These are phyloP conservation scores for Sebastes variabilis DNA, from an alignment of 2,797 vertebrate genomes.

Conservation along the genomic window DNA sequence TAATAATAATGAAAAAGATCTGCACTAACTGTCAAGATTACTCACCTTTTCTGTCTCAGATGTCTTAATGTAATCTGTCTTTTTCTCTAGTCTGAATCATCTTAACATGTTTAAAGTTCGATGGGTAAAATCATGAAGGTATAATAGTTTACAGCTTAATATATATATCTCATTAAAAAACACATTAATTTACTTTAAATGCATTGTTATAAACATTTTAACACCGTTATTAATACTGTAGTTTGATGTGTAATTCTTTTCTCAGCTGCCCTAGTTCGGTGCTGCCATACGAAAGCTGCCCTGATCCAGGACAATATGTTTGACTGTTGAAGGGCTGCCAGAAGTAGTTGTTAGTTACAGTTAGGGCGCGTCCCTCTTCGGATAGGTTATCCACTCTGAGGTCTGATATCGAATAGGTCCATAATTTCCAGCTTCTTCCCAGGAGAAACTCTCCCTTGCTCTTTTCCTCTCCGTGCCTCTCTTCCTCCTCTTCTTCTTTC, in stretches of 20 bases:
- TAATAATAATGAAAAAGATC: neutral
- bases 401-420: constrained; percentile 70
- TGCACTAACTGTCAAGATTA: neutral
- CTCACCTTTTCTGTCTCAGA: neutral
- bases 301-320: constrained; percentile 63
- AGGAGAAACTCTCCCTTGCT: constrained; percentile 58
- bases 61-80: neutral
- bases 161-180: neutral
- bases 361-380: constrained; percentile 72
- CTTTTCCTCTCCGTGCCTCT: constrained; percentile 38
- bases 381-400: constrained; percentile 67
- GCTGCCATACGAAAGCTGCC: constrained; percentile 43
- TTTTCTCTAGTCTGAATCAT: neutral
- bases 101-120: neutral
- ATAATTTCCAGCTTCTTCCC: constrained; percentile 70
- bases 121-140: neutral
- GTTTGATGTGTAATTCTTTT: neutral
- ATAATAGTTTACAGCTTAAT: neutral
- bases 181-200: neutral
- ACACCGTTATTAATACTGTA: neutral
- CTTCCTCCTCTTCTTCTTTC: constrained; percentile 28
- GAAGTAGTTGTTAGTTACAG: constrained; percentile 78
- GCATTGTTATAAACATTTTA: neutral
- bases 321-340: constrained; percentile 75
- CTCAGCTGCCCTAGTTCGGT: constrained; percentile 20